Conservation (phyloP, 2,797 vertebrate genomes). For the Cichlasoma orientale region DNA sequence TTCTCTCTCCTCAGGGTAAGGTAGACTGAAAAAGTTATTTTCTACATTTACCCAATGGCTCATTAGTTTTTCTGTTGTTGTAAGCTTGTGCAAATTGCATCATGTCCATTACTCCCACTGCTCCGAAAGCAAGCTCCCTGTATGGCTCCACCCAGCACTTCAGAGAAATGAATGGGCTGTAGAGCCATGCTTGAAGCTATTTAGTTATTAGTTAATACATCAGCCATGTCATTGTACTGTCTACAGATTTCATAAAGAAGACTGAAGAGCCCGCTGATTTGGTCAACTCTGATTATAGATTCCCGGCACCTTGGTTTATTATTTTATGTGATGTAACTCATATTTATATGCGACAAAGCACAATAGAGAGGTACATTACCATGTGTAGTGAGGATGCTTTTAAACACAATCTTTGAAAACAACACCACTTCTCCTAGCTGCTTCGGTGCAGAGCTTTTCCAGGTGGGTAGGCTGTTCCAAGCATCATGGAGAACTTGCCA, state of each 20-base stretch:
- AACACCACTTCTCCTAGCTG: background rate
- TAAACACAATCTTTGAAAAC: background rate
- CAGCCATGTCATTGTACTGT: slow-evolving; percentile 34
- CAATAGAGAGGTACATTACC: background rate
- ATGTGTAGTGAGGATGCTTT: background rate
- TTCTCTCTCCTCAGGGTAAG: slow-evolving; percentile 29
- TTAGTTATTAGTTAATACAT: slow-evolving; percentile 58
- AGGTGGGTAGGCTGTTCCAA: background rate
- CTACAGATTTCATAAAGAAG: slow-evolving; percentile 29
- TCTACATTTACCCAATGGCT: slow-evolving; percentile 35
- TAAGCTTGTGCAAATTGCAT: slow-evolving; percentile 50
- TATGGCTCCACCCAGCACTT: slow-evolving; percentile 37
- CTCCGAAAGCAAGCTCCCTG: slow-evolving; percentile 11
- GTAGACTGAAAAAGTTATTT: slow-evolving; percentile 22
- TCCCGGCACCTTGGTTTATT: slow-evolving; percentile 12
- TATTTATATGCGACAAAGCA: background rate
- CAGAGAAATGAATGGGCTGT: slow-evolving; percentile 41
- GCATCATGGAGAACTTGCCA: background rate
- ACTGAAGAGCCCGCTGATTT: slow-evolving; percentile 15
- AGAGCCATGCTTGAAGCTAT: slow-evolving; percentile 32
- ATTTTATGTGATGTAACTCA: background rate
- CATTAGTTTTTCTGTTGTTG: slow-evolving; percentile 67
- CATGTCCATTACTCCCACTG: slow-evolving; percentile 51
- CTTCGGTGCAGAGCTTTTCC: background rate
- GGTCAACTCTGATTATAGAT: slow-evolving; percentile 16